These are phyloP conservation scores for Nyctereutes procyonoides DNA, from an alignment of 2,113 vertebrate genomes.

Conservation along the genomic window DNA sequence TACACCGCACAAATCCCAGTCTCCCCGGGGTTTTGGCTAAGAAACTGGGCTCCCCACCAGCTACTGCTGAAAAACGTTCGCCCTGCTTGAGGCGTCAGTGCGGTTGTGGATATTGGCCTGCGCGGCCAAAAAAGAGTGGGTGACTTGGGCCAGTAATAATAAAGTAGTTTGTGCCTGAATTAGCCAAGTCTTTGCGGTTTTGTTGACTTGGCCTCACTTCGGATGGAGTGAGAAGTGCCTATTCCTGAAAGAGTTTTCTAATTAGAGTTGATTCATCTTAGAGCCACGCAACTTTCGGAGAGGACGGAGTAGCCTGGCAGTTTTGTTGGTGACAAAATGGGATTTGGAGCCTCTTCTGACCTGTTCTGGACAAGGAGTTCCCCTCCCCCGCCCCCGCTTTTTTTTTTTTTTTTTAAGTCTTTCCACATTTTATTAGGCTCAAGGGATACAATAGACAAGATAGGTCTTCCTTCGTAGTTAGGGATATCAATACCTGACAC, in stretches of 20 bases:
- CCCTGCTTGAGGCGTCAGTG: not conserved
- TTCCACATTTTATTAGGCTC: not conserved
- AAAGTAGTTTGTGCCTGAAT: slow-evolving; percentile 48
- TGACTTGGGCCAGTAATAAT: slow-evolving; percentile 60
- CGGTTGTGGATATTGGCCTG: slow-evolving; percentile 37
- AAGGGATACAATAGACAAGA: not conserved
- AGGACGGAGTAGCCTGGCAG: not conserved
- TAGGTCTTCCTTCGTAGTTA: not conserved
- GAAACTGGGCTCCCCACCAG: not conserved
- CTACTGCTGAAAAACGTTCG: not conserved
- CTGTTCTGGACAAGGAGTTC: not conserved
- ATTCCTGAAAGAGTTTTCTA: slow-evolving; percentile 40
- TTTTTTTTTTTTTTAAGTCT: not conserved
- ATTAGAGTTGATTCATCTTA: not conserved
- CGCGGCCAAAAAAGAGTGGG: not conserved
- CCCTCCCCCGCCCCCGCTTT: rapidly evolving
- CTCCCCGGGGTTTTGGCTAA: not conserved
- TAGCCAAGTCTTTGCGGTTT: slow-evolving; percentile 55
- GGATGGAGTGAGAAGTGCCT: slow-evolving; percentile 1
- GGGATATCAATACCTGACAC: not conserved
- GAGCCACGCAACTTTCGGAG: slow-evolving; percentile 13
- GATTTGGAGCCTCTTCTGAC: not conserved
- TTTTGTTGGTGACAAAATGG: slow-evolving; percentile 19
- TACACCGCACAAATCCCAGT: not conserved
- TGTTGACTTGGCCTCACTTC: slow-evolving; percentile 49